Percentiles rank a stretch among this genome's conserved stretches.
Evolutionary conservation across 2,113 vertebrate species (phyloP).

Genomic region (Octodon degus): DNA sequence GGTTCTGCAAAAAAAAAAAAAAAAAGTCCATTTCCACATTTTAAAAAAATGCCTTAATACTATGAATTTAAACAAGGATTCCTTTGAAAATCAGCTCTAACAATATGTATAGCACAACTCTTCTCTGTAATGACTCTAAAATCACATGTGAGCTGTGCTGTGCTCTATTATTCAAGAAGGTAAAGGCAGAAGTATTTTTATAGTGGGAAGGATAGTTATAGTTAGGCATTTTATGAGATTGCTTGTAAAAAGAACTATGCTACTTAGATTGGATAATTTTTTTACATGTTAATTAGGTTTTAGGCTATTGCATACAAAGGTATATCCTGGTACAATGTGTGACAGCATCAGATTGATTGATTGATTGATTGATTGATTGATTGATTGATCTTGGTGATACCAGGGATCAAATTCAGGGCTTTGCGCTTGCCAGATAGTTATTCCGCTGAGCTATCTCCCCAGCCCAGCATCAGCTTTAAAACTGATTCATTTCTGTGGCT

Average conservation of each 20-base stretch:
- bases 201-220: conserved; percentile 71
- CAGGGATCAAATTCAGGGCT: too few species aligned
- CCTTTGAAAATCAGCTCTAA: background rate
- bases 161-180: background rate
- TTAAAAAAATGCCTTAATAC: background rate
- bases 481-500: conserved; percentile 47
- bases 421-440: too few species aligned
- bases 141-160: background rate
- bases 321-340: background rate
- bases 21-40: background rate
- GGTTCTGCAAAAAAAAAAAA: too few species aligned
- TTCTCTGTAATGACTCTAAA: background rate
- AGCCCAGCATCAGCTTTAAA: background rate
- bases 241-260: conserved; percentile 70
- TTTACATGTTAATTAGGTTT: conserved; percentile 58
- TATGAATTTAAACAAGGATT: conserved; percentile 26
- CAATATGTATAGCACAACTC: background rate
- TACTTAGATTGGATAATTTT: conserved; percentile 65
- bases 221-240: conserved; percentile 50
- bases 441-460: too few species aligned
- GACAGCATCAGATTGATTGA: background rate
- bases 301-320: conserved; percentile 46
- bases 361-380: too few species aligned
- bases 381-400: too few species aligned
- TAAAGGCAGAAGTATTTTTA: conserved; percentile 21